Base-by-base conservation (phyloP, 1,140 invertebrate species). In the Papilio xuthus region DNA sequence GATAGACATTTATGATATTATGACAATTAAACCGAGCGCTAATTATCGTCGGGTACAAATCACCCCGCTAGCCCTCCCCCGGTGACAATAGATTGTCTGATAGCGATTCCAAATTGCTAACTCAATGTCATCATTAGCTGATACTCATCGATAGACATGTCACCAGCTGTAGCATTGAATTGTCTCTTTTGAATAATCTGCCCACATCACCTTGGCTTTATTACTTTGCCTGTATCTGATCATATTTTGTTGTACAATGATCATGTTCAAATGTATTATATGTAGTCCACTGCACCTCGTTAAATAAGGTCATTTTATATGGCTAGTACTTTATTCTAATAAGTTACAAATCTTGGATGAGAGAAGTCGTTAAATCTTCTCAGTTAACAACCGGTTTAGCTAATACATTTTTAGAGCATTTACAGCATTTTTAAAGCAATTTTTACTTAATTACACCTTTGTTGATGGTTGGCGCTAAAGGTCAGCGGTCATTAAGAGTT, bases 381-480 rank as follows among this genome's bases (percentile, higher is more conserved):
- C 7, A 15, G 20, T 9, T 72, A 23, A 47, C 0, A 44, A 44
- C 32, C 10, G 23, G n/a, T 72, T 9, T 26, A 12, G 1, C 71
- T 26, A 44, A 26, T 13, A 41, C 20, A 50, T 10, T 44, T n/a
- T n/a, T n/a, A n/a, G n/a, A n/a, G n/a, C n/a, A n/a, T n/a, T n/a
- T n/a, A n/a, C n/a, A 72, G 12, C 41, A 15, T 41, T 72, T 71
- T 44, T 73, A 15, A 28, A 50, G 37, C 44, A 50, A 28, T 73
- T 47, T n/a, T 50, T 50, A 47, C 26, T 73, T 73, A 73, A 73
- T 73, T 73, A 73, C 71, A 73, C 71, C 20, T 73, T 28, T 15
- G 37, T 44, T 15, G 42, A 20, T 13, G 71, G 37, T 41, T 23
- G n/a, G n/a, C 12, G 41, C 42, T 20, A 73, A 73, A 73, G 41